A percentile compares a stretch with the other conserved stretches of the same genome.
These are phyloP conservation scores for Thunnus thynnus DNA, from an alignment of 2,113 vertebrate genomes.

Conservation along the genomic window DNA sequence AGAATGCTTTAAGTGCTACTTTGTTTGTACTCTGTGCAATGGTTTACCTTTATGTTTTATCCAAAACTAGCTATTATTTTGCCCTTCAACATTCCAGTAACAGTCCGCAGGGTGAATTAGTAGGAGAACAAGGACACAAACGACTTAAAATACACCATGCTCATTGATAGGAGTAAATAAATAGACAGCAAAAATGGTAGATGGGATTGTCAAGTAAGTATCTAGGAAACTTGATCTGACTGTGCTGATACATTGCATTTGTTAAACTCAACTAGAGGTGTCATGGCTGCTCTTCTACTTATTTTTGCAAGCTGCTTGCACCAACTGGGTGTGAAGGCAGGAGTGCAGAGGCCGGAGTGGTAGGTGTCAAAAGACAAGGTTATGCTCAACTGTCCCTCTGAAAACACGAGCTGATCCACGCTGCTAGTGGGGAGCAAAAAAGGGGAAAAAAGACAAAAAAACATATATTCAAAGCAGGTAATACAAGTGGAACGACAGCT, in stretches of 20 bases:
- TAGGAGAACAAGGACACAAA: slow-evolving; percentile 13
- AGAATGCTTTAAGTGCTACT: slow-evolving; percentile 58
- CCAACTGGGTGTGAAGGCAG: slow-evolving; percentile 1
- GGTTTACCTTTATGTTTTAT: slow-evolving; percentile 13
- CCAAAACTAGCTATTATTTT: slow-evolving; percentile 34
- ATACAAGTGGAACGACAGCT: not conserved
- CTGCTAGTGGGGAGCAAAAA: not conserved
- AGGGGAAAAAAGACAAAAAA: slow-evolving; percentile 2
- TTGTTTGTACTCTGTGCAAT: slow-evolving; percentile 26
- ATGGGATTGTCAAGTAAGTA: not conserved
- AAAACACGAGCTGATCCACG: not conserved
- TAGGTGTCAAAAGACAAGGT: slow-evolving; percentile 5
- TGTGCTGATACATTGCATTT: slow-evolving; percentile 5
- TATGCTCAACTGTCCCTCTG: not conserved
- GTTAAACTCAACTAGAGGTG: slow-evolving; percentile 8
- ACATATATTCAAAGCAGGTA: slow-evolving; percentile 9
- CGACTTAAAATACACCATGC: slow-evolving; percentile 13
- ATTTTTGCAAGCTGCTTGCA: slow-evolving; percentile 24
- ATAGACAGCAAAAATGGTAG: slow-evolving; percentile 3
- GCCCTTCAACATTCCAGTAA: slow-evolving; percentile 35
- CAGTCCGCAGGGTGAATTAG: slow-evolving; percentile 17
- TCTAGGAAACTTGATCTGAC: not conserved
- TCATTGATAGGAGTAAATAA: slow-evolving; percentile 9
- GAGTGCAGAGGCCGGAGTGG: not conserved
- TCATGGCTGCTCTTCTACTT: slow-evolving; percentile 20